Evolutionary conservation across 2,888 invertebrate species (phyloP), one percentile per base, ranked within the genome.

Genomic region (Crepidodera aurea): DNA sequence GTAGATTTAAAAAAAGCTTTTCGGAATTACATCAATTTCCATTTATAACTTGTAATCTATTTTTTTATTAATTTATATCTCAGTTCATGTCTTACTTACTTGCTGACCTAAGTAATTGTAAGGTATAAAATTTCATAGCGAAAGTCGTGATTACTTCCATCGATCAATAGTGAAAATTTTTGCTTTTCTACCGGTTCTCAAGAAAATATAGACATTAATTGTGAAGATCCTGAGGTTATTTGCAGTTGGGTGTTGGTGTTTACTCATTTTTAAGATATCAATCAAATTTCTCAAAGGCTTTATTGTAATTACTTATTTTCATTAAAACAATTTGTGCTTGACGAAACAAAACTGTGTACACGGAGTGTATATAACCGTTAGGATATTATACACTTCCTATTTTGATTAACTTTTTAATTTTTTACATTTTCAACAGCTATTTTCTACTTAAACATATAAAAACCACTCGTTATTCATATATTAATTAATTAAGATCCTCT

Each of bases 171-270:
- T 48, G 27, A 48, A 48, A 48, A 48, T 48, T 48, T 48, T 29
- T 48, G 27, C 27, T 48, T 22, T 46, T 46, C 46, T 46, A 46
- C 27, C 25, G 46, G 46, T 48, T 48, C 48, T 48, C 48, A 48
- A 16, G 48, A 48, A 48, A 42, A 48, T 48, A 48, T 48, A 48
- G 48, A 48, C 48, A 48, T 48, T 48, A 48, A 48, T 48, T 48
- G 48, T 27, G 48, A 48, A 29, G 13, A 12, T 48, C 48, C 48
- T 13, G 12, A 2, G 48, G 48, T 27, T 48, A 48, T 48, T 48
- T 48, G 48, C 48, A 16, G 48, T 48, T 48, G 48, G 48, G 48
- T 48, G 48, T 48, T 48, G 48, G 48, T 48, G 48, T 48, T 48
- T 48, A 29, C 27, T 48, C 25, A 27, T 48, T 48, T 48, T 48